Evolutionary conservation across 2,113 vertebrate species (phyloP), one percentile per base, ranked within the genome.

Genomic region (Asarcornis scutulata): DNA sequence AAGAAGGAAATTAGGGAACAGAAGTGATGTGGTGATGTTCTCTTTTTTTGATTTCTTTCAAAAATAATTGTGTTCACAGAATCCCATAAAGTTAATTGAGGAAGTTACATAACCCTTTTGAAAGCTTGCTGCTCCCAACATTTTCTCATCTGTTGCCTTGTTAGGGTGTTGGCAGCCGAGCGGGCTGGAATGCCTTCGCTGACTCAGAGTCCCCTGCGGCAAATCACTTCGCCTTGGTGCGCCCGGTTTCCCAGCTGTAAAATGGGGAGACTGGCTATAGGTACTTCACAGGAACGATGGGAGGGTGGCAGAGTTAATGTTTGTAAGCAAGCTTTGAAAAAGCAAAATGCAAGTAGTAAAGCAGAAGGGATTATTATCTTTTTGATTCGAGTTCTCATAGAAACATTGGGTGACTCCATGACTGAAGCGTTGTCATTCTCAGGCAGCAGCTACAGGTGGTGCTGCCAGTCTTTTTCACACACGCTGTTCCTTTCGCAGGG

Each of bases 131-230:
- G 75, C 87, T 89, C 78, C 94, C 78, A 88, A 77, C 55, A 29
- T 91, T 96, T 91, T 91, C 93, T 91, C 71, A 60, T 63, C 81
- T 50, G 59, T 62, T 83, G 58, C 87, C 0, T 0, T 29, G 71
- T 29, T 67, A 80, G 91, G 93, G 91, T 95, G 93, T 93, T 97
- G 95, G 86, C 91, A 94, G 74, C 72, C 6, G 4, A 64, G 78
- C 6, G 2, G 78, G 63, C 87, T 79, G 89, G 78, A 89, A 89
- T 90, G 79, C 48, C 64, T 56, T 79, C 63, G 26, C 59, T 96
- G 96, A 97, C 40, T 96, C 96, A 96, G 67, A 93, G 78, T 12
- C 7, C 81, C 94, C 89, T 6, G 9, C 2, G 5, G 96, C 95
- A 92, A 68, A 74, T 77, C 80, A 2, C 77, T 94, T 92, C 0